Base-by-base conservation (phyloP, 1,140 invertebrate genomes). In the Thaumetopoea pityocampa region DNA sequence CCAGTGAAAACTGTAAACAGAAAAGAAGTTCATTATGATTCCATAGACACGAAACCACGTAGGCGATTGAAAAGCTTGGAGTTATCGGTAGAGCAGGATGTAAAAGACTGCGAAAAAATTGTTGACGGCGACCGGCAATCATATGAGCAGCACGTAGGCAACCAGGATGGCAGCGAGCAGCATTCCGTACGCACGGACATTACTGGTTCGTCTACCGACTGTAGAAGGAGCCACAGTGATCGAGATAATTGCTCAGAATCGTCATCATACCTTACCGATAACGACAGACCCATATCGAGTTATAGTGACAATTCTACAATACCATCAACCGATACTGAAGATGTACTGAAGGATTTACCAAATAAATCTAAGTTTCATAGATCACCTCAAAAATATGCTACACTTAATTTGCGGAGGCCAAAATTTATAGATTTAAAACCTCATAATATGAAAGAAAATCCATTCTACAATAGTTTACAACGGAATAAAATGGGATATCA, bases 231-330 rank as follows among this genome's bases (percentile, higher is more conserved):
- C 34, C 73, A 79, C 37, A 73, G 65, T 51, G 78, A 83, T 57
- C 67, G 74, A 58, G 79, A 84, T 72, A 82, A 84, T 65, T 84
- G 78, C 48, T 84, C 80, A 18, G 80, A 84, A 67, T 80, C 80
- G 1, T 84, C 80, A 22, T 81, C 80, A 42, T 84, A 82, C 41
- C 53, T 84, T 22, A 84, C 80, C 20, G 80, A 84, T 59, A 84
- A 80, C 44, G 80, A 84, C 38, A 56, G 80, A 38, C 80, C 80
- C 45, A 82, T 84, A 62, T 84, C 80, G 8, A 84, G 80, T 46
- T 84, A 84, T 32, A 84, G 80, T 41, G 82, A 85, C 34, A 83
- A 83, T 67, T 85, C 79, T n/a, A 84, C 80, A 20, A 76, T 85
- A 67, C 81, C 78, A 16, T 82, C 79, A 6, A 81, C 76, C n/a